Conservation (phyloP, 1,140 invertebrate species). For the Leptonema lineaticorne region DNA sequence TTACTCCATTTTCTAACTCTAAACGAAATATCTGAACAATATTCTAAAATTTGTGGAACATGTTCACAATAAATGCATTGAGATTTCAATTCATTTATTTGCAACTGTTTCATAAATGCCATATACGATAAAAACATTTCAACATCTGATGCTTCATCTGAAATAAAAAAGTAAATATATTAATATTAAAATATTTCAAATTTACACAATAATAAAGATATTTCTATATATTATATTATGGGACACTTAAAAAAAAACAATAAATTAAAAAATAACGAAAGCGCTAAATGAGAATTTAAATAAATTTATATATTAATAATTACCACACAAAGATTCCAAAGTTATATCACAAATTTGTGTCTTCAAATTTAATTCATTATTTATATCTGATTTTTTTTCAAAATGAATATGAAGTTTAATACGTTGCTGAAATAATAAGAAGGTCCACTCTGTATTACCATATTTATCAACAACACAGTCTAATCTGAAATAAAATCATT, state of each 20-base stretch:
- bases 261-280: not conserved
- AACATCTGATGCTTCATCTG: not conserved
- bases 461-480: not conserved
- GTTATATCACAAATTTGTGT: not conserved
- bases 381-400: not conserved
- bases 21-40: conserved; percentile 13
- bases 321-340: conserved; percentile 7
- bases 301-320: not conserved
- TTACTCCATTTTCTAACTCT: conserved; percentile 22
- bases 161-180: too few species aligned
- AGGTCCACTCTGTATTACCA: not conserved
- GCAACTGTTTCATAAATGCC: conserved; percentile 2
- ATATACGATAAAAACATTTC: not conserved
- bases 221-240: not conserved
- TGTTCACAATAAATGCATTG: conserved; percentile 2
- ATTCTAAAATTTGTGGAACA: conserved; percentile 22
- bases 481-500: conserved; percentile 15
- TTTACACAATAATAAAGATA: not conserved
- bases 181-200: not conserved
- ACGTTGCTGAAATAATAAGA: conserved; percentile 1
- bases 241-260: not conserved
- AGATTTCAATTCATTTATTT: not conserved
- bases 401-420: conserved; percentile 12
- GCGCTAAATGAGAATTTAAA: too few species aligned
- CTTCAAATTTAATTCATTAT: not conserved